Evolutionary conservation across 1,140 invertebrate genomes (phyloP), one percentile per base, ranked within the genome.

Genomic region (Atta texana): DNA sequence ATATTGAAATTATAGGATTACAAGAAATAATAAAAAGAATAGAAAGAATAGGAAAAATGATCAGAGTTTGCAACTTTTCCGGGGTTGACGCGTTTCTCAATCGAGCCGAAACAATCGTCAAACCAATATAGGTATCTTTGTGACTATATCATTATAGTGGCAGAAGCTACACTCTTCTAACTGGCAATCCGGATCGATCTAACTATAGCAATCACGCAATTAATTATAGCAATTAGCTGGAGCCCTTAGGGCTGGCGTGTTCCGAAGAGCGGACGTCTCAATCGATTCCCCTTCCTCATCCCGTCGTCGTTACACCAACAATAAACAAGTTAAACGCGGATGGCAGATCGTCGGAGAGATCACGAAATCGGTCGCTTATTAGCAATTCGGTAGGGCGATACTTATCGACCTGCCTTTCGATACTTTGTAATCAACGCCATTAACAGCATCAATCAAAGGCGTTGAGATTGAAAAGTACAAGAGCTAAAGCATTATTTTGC

Each of bases 191-290:
- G 49, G 69, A 90, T 89, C 69, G 87, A 64, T 90, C 88, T 92
- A 92, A 92, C 92, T 92, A 92, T 90, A 92, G 91, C 90, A 92
- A 92, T 92, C 87, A 91, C 91, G 91, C 89, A 90, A 92, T 92
- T 92, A 92, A 92, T 92, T 92, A 91, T 91, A 92, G 92, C 90
- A 92, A 92, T 92, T 92, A 92, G 91, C 89, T 21, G 80, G 64
- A 57, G 86, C 91, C 92, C 91, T 88, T 90, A 90, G 88, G 88
- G 88, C 87, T 82, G 85, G 78, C 84, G 85, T 72, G 81, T 82
- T 92, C 86, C 87, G 61, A 88, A 74, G 86, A 89, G 86, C 85
- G 88, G 80, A 89, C 80, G 80, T 90, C 88, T 90, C 88, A 90
- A 90, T 90, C 85, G 88, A 87, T 90, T 71, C 66, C 39, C 66